Base-by-base conservation (phyloP, 2,113 vertebrate species). In the Cromileptes altivelis region DNA sequence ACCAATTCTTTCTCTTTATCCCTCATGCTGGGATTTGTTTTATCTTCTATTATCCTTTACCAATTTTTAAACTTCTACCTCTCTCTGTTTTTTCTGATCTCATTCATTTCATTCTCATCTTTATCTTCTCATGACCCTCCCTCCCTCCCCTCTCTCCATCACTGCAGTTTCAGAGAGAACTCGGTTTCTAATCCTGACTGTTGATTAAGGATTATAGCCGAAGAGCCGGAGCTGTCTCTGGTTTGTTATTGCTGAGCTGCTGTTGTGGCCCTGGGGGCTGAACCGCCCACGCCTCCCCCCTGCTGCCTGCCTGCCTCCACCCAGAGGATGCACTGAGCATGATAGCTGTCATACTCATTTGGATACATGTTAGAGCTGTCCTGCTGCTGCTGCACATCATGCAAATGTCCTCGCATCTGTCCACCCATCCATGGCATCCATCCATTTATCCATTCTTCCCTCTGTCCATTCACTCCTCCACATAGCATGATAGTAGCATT, bases 141-240 rank as follows among this genome's bases (percentile, higher is more conserved):
- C 25, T 5, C 17, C 30, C 3, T 8, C 11, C 42, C 17, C 50
- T n/a, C 40, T 19, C 25, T 57, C 18, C 40, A 1, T 53, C 56
- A 19, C 50, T 76, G 37, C 27, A 45, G 68, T 45, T 73, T 73
- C 76, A 72, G 72, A 67, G 73, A 37, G 61, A 88, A 82, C 65
- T 78, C 56, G 33, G 15, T 49, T 71, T 87, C 84, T 92, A 92
- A 93, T 94, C 91, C 89, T 25, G 49, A 49, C 68, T 83, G 79
- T 69, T 92, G 91, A 92, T 93, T 88, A 91, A 87, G 81, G 93
- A 93, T 93, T 93, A 93, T 3, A 82, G 79, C 63, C 37, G 23
- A 15, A 80, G 71, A 88, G 71, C 47, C 4, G 6, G 68, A 57
- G 78, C 63, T 87, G 56, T 71, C 47, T 85, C 70, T 80, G 11